Base-by-base conservation (phyloP, 2,888 invertebrate genomes). In the Piscicola geometra region DNA sequence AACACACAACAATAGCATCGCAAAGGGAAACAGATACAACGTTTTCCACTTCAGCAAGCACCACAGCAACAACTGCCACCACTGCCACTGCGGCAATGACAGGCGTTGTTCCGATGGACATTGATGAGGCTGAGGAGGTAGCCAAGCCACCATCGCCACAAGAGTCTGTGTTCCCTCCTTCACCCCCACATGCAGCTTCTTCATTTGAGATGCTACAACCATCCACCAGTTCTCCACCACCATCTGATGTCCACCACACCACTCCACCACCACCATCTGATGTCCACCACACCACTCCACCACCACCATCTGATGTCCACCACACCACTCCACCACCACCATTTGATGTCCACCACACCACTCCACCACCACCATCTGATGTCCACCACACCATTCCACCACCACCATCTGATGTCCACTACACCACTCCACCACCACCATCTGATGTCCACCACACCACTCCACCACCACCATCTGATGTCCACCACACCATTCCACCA, bases 221-320 rank as follows among this genome's bases (percentile, higher is more conserved):
- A 41, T 64, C 32, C 21, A 28, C 50, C 21, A 66, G 33, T n/a
- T 32, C 73, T 25, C 50, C 50, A 36, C 36, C 36, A 25, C 47
- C n/a, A 25, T 66, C 60, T n/a, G 36, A 82, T 56, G 76, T 83
- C 81, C 83, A 84, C 85, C 0, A 83, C 9, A 47, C 50, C 21
- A 15, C 50, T n/a, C n/a, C n/a, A n/a, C n/a, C n/a, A n/a, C n/a
- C n/a, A n/a, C n/a, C n/a, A n/a, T n/a, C n/a, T n/a, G n/a, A n/a
- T n/a, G n/a, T n/a, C n/a, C n/a, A n/a, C n/a, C 73, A 0, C 41
- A 21, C 60, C 52, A 15, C 64, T 56, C 71, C 41, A 28, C 36
- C 41, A n/a, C 71, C 36, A 47, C 71, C 18, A 12, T 3, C 2
- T 71, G 18, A 3, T 71, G n/a, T n/a, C n/a, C n/a, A n/a, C n/a